A percentile compares a stretch with the other conserved stretches of the same genome.
Evolutionary conservation across 2,888 invertebrate species (phyloP).

Genomic region (Lissonota sp.): DNA sequence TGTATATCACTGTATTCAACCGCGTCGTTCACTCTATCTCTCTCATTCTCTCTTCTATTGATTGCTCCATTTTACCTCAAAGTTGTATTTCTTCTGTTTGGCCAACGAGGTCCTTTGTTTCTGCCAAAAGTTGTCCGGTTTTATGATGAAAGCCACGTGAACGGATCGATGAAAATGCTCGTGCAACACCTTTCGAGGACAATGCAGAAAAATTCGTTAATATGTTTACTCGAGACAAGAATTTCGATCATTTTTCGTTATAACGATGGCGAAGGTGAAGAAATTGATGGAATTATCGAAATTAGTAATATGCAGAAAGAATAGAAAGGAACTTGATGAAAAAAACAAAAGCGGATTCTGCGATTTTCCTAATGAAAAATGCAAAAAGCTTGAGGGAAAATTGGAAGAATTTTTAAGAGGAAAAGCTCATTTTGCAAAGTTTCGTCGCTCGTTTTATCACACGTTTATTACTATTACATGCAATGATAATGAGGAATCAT

Average conservation of each 20-base stretch:
- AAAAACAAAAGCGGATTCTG: too few species aligned
- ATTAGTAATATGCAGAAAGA: too few species aligned
- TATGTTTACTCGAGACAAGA: too few species aligned
- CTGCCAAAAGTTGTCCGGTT: conserved; percentile 99
- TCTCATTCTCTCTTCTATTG: conserved; percentile 67
- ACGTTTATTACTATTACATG: too few species aligned
- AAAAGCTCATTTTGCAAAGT: too few species aligned
- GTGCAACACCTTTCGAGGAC: conserved; percentile 88
- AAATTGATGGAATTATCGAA: too few species aligned
- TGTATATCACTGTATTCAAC: conserved; percentile 67
- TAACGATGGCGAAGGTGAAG: not conserved
- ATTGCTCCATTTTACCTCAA: conserved; percentile 90
- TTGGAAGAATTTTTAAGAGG: too few species aligned
- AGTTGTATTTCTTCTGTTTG: conserved; percentile 99
- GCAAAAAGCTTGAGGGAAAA: too few species aligned
- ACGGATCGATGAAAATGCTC: conserved; percentile 97
- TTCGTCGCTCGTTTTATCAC: too few species aligned
- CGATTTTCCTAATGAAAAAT: too few species aligned
- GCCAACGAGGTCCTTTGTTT: conserved; percentile 99
- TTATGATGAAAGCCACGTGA: conserved; percentile 98
- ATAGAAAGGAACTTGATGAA: too few species aligned
- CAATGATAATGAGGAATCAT: too few species aligned
- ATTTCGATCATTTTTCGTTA: not conserved
- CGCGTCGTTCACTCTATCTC: conserved; percentile 60
- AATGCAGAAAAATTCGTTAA: conserved; percentile 26